Percentiles rank a stretch among this genome's conserved stretches.
These are phyloP conservation scores for Ceratitis capitata DNA, from an alignment of 1,140 invertebrate genomes.

Conservation along the genomic window DNA sequence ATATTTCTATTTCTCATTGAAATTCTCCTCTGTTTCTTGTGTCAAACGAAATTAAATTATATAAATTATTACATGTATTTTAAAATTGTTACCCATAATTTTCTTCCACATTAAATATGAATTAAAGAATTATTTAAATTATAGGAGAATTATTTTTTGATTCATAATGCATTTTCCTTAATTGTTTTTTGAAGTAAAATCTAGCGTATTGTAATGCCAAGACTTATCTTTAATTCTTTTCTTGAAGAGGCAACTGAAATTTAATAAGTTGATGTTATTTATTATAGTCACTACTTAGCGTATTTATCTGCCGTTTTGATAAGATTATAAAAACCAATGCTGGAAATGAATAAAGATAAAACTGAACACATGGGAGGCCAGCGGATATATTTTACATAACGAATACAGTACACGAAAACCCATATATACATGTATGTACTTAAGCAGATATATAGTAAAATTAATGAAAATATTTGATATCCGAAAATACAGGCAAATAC, in stretches of 20 bases:
- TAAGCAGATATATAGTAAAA: not conserved
- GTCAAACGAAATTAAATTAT: too few species aligned
- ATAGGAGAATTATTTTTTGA: too few species aligned
- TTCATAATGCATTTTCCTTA: too few species aligned
- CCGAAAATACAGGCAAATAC: not conserved
- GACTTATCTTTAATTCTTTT: not conserved
- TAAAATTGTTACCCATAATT: too few species aligned
- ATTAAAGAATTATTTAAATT: too few species aligned
- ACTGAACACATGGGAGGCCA: slow-evolving; percentile 15
- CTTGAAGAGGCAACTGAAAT: not conserved
- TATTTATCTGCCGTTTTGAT: slow-evolving; percentile 32
- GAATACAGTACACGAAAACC: not conserved
- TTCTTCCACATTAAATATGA: too few species aligned
- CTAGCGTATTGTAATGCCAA: not conserved
- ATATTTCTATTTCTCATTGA: too few species aligned
- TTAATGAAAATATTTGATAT: not conserved
- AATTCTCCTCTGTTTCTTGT: too few species aligned
- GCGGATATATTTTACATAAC: not conserved
- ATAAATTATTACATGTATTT: too few species aligned
- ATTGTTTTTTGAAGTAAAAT: not conserved
- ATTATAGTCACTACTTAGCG: slow-evolving; percentile 23
- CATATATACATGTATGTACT: not conserved
- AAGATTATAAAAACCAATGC: slow-evolving; percentile 27
- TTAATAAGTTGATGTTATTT: slow-evolving; percentile 2
- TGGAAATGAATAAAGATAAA: slow-evolving; percentile 22